A percentile compares a stretch with the other conserved stretches of the same genome.
These are phyloP conservation scores for Pangasius macronema DNA, from an alignment of 2,797 vertebrate species.

Conservation along the genomic window DNA sequence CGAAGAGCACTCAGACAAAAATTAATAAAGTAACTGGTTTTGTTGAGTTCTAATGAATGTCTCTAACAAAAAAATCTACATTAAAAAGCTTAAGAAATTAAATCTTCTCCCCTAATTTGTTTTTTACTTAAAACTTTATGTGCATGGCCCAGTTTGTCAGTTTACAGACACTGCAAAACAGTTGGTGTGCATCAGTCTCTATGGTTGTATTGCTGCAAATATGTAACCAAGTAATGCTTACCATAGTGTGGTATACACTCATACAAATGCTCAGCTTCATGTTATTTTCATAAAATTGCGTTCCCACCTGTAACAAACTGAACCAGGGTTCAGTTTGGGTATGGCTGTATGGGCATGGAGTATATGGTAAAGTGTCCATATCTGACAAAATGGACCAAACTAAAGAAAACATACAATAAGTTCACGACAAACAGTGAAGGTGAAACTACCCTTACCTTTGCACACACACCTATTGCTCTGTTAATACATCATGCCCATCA, in stretches of 20 bases:
- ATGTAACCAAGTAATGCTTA: not conserved
- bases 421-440: not conserved
- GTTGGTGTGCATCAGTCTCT: not conserved
- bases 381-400: not conserved
- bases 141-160: not conserved
- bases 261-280: not conserved
- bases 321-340: not conserved
- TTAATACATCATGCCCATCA: not conserved
- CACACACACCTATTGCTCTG: not conserved
- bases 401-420: not conserved
- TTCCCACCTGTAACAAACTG: not conserved
- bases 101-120: too few species aligned
- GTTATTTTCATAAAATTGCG: not conserved
- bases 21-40: not conserved
- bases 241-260: not conserved
- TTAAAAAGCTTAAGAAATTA: not conserved
- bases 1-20: not conserved
- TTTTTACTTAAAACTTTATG: not conserved
- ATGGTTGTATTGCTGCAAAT: not conserved
- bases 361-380: not conserved
- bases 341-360: not conserved
- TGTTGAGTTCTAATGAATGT: not conserved
- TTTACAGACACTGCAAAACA: not conserved
- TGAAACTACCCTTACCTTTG: not conserved
- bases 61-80: not conserved